Evolutionary conservation across 2,797 vertebrate species (phyloP), one percentile per base, ranked within the genome.

Genomic region (Trichosurus vulpecula): DNA sequence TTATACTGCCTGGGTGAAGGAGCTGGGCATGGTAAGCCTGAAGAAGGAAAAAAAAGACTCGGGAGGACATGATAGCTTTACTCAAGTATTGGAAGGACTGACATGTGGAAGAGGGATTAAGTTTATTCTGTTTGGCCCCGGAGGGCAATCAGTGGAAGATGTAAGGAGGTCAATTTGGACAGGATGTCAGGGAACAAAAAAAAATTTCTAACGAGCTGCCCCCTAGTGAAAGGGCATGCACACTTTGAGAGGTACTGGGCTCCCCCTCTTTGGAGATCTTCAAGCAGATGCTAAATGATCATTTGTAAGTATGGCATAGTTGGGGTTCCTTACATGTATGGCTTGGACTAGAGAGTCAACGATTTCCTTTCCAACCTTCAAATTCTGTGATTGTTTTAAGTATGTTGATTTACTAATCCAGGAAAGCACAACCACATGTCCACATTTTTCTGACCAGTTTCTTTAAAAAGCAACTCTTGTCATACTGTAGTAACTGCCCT

Each of bases 401-500:
- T 74, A 74, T 74, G 61, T 1, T n/a, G 35, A 74, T 41, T 74
- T 74, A n/a, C 35, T 41, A 74, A n/a, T 74, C 61, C 6, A 74
- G 35, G 35, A 74, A 41, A 41, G 6, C 16, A 74, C 14, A n/a
- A 66, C 4, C 6, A 66, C 5, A 66, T 31, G 4, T 57, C 35
- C 41, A 95, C 66, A 25, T 35, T 95, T 96, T 35, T 96, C 90
- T 95, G 47, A 51, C 51, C 41, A 87, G 91, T 55, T 61, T 92
- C n/a, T 93, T 95, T 30, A 96, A 89, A 30, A 94, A 56, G 74
- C 90, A 27, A 93, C 5, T 97, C 93, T 47, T 91, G 53, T 11
- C 89, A 35, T 89, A 92, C 56, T 93, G 97, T 91, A 51, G 90
- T 94, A 96, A 95, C 89, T 91, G 35, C 6, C 66, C 16, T 41